Evolutionary conservation across 1,140 invertebrate species (phyloP).

Genomic region (Polyergus mexicanus): DNA sequence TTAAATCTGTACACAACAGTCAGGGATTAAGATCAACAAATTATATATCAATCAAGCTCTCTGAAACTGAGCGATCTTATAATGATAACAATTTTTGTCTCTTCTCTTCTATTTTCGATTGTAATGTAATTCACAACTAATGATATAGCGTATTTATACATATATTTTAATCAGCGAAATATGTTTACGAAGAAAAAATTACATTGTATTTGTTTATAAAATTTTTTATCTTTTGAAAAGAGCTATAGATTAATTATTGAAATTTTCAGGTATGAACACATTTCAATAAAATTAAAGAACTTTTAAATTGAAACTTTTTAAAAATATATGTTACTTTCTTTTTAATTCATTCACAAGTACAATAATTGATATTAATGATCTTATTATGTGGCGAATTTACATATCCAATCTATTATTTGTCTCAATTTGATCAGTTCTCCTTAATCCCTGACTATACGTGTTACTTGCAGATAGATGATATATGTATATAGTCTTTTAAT

Average conservation of each 20-base stretch:
- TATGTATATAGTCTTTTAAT: constrained; percentile 64
- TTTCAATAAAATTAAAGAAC: not conserved
- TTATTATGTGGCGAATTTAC: constrained; percentile 4
- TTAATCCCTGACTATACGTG: constrained; percentile 55
- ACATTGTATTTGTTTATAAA: not conserved
- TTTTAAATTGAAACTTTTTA: not conserved
- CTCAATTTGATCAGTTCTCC: not conserved
- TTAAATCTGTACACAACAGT: not conserved
- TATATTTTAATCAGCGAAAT: not conserved
- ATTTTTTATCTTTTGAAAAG: not conserved
- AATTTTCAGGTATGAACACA: not conserved
- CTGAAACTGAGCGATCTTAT: not conserved
- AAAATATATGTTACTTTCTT: not conserved
- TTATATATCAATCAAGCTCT: not conserved
- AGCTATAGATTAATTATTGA: not conserved
- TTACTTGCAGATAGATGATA: constrained; percentile 63
- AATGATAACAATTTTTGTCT: not conserved
- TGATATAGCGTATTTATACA: not conserved
- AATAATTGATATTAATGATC: not conserved
- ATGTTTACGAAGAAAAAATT: not conserved
- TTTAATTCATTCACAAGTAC: not conserved
- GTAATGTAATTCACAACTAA: not conserved
- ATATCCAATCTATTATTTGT: not conserved
- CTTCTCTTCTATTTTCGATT: not conserved
- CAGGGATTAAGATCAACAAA: constrained; percentile 27